Percentiles rank a stretch among this genome's conserved stretches.
These are phyloP conservation scores for Dolichomitus sp. DNA, from an alignment of 2,888 invertebrate species.

Conservation along the genomic window DNA sequence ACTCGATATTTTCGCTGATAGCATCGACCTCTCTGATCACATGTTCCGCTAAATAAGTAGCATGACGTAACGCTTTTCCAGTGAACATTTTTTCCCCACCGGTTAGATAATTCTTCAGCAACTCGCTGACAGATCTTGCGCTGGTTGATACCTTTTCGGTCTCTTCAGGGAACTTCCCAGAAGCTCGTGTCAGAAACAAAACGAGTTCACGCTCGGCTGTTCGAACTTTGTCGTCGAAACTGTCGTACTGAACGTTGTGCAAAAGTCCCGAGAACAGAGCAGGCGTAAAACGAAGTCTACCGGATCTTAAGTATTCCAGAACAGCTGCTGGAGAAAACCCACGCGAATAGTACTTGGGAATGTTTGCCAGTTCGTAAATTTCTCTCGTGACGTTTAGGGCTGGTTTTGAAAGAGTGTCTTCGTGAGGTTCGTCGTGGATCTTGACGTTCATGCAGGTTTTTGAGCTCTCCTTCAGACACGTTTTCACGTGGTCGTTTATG, in stretches of 20 bases:
- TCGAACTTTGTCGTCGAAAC: slow-evolving; percentile 69
- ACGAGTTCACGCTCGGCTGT: slow-evolving; percentile 69
- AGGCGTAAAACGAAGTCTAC: slow-evolving; percentile 58
- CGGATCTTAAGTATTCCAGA: slow-evolving; percentile 56
- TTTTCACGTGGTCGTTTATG: slow-evolving; percentile 63
- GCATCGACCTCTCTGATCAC: slow-evolving; percentile 68
- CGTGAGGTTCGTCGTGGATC: slow-evolving; percentile 52
- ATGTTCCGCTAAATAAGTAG: slow-evolving; percentile 64
- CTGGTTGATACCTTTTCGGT: background rate
- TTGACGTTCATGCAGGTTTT: slow-evolving; percentile 59
- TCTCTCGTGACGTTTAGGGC: slow-evolving; percentile 32
- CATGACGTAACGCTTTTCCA: slow-evolving; percentile 30
- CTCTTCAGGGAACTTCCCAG: background rate
- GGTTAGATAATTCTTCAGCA: slow-evolving; percentile 65
- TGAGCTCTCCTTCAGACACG: slow-evolving; percentile 68
- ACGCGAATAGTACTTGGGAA: slow-evolving; percentile 56
- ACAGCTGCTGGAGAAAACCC: slow-evolving; percentile 66
- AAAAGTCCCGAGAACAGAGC: slow-evolving; percentile 70
- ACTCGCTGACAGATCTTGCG: slow-evolving; percentile 47
- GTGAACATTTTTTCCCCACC: slow-evolving; percentile 9
- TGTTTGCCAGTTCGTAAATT: slow-evolving; percentile 50
- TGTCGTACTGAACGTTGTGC: slow-evolving; percentile 69
- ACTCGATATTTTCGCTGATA: slow-evolving; percentile 72
- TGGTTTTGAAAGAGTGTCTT: background rate
- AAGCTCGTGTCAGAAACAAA: background rate